These are phyloP conservation scores for Zaprionus taronus DNA, from an alignment of 1,140 invertebrate genomes.

Conservation along the genomic window DNA sequence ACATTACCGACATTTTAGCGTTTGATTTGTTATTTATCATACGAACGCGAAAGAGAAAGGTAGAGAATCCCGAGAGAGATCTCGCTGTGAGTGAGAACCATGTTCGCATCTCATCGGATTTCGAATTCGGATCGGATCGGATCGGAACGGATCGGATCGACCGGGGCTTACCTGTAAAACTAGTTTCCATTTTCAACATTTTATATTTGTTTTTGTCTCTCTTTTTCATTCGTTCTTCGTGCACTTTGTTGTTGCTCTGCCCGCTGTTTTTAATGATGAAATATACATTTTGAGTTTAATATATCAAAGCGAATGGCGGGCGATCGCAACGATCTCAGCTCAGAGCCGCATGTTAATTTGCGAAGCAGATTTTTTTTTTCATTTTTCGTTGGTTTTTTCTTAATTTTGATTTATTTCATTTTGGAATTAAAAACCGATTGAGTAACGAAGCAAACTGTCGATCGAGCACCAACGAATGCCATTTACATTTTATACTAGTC, in stretches of 20 bases:
- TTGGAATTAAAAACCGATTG: slow-evolving; percentile 81
- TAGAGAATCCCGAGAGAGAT: slow-evolving; percentile 18
- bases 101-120: slow-evolving; percentile 75
- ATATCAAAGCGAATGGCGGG: slow-evolving; percentile 76
- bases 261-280: slow-evolving; percentile 77
- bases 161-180: slow-evolving; percentile 73
- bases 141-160: not conserved
- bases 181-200: slow-evolving; percentile 74
- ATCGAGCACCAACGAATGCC: slow-evolving; percentile 42
- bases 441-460: slow-evolving; percentile 70
- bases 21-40: slow-evolving; percentile 84
- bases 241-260: slow-evolving; percentile 31
- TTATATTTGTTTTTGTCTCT: slow-evolving; percentile 35
- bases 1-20: slow-evolving; percentile 84
- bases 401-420: slow-evolving; percentile 83
- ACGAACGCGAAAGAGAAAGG: slow-evolving; percentile 46
- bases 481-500: slow-evolving; percentile 23
- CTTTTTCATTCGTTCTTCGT: slow-evolving; percentile 42
- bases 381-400: slow-evolving; percentile 44
- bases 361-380: slow-evolving; percentile 41
- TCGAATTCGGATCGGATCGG: not conserved
- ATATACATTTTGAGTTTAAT: slow-evolving; percentile 83
- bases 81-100: slow-evolving; percentile 11
- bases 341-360: slow-evolving; percentile 73
- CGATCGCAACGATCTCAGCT: slow-evolving; percentile 9